phyloP scores from a whole-genome alignment of 1,140 invertebrate genomes.

The Lucilia cuprina region DNA sequence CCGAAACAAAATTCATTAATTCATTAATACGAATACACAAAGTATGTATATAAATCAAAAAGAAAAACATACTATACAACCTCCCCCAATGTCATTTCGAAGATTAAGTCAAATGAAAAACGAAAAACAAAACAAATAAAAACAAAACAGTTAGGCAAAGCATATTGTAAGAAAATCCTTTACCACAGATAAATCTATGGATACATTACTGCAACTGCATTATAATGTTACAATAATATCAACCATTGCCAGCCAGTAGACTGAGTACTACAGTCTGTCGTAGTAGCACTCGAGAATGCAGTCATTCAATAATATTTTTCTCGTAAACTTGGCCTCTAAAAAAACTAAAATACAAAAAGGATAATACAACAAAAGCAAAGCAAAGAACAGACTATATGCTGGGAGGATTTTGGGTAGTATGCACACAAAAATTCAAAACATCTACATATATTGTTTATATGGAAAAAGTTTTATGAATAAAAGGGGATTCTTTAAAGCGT shows the following conservation, averaged over 20 bases:
- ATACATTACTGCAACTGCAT: background rate
- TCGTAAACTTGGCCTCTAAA: conserved; percentile 38
- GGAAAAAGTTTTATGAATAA: background rate
- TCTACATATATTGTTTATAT: background rate
- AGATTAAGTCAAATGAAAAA: conserved; percentile 2
- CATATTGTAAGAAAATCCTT: background rate
- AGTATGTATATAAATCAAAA: background rate
- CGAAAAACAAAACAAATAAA: background rate
- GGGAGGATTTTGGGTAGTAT: background rate
- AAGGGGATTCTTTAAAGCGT: background rate
- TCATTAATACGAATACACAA: background rate
- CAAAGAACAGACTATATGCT: background rate
- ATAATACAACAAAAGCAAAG: background rate
- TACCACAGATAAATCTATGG: background rate
- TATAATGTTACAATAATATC: background rate
- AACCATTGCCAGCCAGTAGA: background rate
- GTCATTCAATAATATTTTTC: conserved; percentile 22
- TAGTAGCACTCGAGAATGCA: conserved; percentile 4
- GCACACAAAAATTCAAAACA: background rate
- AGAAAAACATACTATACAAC: background rate
- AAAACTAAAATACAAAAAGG: background rate
- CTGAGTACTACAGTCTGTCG: background rate
- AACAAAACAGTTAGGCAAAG: background rate
- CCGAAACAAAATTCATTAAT: background rate
- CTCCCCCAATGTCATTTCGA: background rate